Evolutionary conservation across 2,797 vertebrate genomes (phyloP), one percentile per base, ranked within the genome.

Genomic region (Danionella dracula): DNA sequence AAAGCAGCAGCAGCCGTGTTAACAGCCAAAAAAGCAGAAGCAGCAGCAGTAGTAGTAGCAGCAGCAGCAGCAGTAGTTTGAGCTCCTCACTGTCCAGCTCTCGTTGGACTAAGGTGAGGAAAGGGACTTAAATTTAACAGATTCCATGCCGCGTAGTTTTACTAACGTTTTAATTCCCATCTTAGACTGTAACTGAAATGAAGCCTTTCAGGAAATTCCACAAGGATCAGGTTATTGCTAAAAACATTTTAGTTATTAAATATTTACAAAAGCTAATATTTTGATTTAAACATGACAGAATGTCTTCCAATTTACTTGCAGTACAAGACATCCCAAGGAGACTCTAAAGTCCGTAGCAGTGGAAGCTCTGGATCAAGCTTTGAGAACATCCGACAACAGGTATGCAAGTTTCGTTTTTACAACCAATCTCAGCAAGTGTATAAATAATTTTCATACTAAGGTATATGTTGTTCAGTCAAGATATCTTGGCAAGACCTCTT

Each of bases 391-490:
- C 83, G 79, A 71, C 85, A 74, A 32, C 83, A 90, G 80, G 88
- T 86, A 66, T 68, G 58, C 11, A 27, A 6, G 6, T 27, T 27
- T 27, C 23, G 3, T 3, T 27, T 27, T 27, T 27, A 27, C 6
- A 27, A 27, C 6, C n/a, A n/a, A n/a, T n/a, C n/a, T n/a, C n/a
- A n/a, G n/a, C n/a, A n/a, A n/a, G n/a, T n/a, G n/a, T n/a, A n/a
- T n/a, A n/a, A n/a, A n/a, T n/a, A n/a, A n/a, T n/a, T n/a, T 40
- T 29, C 72, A 2, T 66, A 31, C 37, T 74, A n/a, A n/a, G n/a
- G n/a, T n/a, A n/a, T n/a, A n/a, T n/a, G n/a, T n/a, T n/a, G n/a
- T 75, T 49, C 61, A 93, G 91, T 74, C 66, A 1, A 87, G 78
- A 44, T 89, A 90, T 74, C 79, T 94, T 11, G 78, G 86, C 31